A percentile compares a stretch with the other conserved stretches of the same genome.
These are phyloP conservation scores for Barbus barbus DNA, from an alignment of 2,113 vertebrate species.

Conservation along the genomic window DNA sequence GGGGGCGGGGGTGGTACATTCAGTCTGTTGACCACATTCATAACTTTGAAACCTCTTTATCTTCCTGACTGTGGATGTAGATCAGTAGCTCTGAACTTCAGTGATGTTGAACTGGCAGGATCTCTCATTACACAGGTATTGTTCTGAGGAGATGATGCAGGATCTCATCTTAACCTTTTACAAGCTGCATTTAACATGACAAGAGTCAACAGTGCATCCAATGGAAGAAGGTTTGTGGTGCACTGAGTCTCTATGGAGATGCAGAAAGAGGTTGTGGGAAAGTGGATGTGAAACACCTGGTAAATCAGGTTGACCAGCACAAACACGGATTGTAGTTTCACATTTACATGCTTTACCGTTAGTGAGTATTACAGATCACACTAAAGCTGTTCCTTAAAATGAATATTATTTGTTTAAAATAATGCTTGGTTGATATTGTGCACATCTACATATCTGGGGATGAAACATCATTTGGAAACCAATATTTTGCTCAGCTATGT, in stretches of 20 bases:
- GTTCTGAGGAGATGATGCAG: neutral
- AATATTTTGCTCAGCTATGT: neutral
- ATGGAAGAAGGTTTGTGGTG: constrained; percentile 3
- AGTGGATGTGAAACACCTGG: constrained; percentile 57
- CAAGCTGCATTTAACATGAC: neutral
- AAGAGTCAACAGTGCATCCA: constrained; percentile 31
- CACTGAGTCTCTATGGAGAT: constrained; percentile 15
- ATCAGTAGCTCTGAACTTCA: neutral
- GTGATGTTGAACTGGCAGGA: neutral
- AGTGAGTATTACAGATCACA: neutral
- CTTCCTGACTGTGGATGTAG: neutral
- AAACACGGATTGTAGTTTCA: constrained; percentile 45
- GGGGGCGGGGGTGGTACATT: too few relatives aligned
- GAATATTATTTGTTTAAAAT: neutral
- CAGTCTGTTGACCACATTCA: neutral
- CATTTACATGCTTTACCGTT: constrained; percentile 22
- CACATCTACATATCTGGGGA: neutral
- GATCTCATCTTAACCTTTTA: neutral
- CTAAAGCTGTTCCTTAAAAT: neutral
- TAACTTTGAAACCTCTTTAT: too few relatives aligned
- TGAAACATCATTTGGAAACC: neutral
- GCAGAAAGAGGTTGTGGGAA: constrained; percentile 59
- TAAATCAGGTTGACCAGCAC: constrained; percentile 44
- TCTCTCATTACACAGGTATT: neutral
- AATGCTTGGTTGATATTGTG: too few relatives aligned